Evolutionary conservation across 2,797 vertebrate species (phyloP).

Genomic region (Enteromius radiatus): DNA sequence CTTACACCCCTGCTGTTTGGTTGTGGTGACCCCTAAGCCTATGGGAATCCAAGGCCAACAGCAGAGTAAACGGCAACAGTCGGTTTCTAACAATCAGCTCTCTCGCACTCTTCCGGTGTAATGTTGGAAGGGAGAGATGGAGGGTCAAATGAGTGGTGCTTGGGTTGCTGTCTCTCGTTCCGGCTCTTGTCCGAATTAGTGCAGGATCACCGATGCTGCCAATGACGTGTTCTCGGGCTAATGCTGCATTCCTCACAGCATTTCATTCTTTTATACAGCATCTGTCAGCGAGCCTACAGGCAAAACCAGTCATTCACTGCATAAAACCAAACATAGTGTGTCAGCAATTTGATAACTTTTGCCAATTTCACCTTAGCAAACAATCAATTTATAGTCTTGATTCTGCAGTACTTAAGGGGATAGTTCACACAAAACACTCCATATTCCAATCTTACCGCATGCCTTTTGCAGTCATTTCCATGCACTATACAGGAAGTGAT

Average conservation of each 20-base stretch:
- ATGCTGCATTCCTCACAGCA: slow-evolving; percentile 38
- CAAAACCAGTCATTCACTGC: slow-evolving; percentile 8
- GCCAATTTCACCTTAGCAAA: neutral
- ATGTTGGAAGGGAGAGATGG: slow-evolving; percentile 44
- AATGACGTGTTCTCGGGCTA: slow-evolving; percentile 35
- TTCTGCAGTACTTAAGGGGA: neutral
- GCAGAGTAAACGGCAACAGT: slow-evolving; percentile 29
- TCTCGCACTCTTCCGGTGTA: slow-evolving; percentile 38
- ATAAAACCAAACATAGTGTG: neutral
- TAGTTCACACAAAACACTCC: neutral
- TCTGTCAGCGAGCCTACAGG: neutral
- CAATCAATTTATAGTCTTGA: neutral
- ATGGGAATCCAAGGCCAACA: slow-evolving; percentile 42
- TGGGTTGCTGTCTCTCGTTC: slow-evolving; percentile 25
- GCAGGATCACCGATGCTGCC: slow-evolving; percentile 44
- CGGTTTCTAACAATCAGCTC: slow-evolving; percentile 37
- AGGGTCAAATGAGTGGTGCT: slow-evolving; percentile 55
- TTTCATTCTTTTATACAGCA: slow-evolving; percentile 28
- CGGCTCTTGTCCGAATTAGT: slow-evolving; percentile 56
- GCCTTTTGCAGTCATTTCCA: neutral
- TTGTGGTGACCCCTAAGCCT: slow-evolving; percentile 51
- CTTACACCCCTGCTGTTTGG: slow-evolving; percentile 43
- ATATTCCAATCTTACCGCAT: neutral
- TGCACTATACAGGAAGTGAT: neutral
- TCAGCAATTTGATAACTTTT: neutral